phyloP scores from a whole-genome alignment of 2,797 vertebrate species.

The Fistularia tabacaria region DNA sequence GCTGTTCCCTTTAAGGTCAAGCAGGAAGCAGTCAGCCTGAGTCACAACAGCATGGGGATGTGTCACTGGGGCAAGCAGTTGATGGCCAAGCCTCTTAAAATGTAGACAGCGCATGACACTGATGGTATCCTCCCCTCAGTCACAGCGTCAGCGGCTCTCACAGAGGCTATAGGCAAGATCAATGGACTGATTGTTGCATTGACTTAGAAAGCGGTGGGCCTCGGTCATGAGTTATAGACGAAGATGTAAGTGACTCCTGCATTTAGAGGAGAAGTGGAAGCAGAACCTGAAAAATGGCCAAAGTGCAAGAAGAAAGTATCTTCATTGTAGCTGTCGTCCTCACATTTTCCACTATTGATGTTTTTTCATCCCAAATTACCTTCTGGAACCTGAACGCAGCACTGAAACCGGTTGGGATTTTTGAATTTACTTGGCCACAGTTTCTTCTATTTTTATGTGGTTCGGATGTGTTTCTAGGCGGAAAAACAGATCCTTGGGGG shows the following conservation, averaged over 20 bases:
- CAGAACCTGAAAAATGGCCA: slow-evolving; percentile 1
- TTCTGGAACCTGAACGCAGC: too few species aligned
- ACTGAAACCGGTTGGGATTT: too few species aligned
- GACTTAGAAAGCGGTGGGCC: slow-evolving; percentile 22
- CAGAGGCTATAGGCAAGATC: slow-evolving; percentile 40
- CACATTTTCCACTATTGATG: too few species aligned
- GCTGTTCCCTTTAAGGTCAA: slow-evolving; percentile 8
- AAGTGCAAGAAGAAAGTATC: too few species aligned
- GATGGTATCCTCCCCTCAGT: slow-evolving; percentile 32
- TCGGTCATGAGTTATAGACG: slow-evolving; percentile 50
- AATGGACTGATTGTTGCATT: slow-evolving; percentile 51
- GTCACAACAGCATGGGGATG: slow-evolving; percentile 48
- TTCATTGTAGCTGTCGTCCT: too few species aligned
- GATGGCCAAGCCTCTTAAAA: slow-evolving; percentile 50
- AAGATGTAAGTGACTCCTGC: slow-evolving; percentile 29
- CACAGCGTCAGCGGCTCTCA: slow-evolving; percentile 23
- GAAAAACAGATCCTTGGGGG: too few species aligned
- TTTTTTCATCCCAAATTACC: too few species aligned
- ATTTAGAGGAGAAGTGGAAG: slow-evolving; percentile 6
- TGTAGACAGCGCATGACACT: slow-evolving; percentile 59
- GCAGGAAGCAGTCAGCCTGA: slow-evolving; percentile 40
- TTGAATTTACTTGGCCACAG: too few species aligned
- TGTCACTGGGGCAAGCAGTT: slow-evolving; percentile 54
- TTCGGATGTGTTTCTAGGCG: too few species aligned
- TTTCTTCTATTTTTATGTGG: too few species aligned